phyloP scores from a whole-genome alignment of 2,113 vertebrate species.

The Puma concolor region DNA sequence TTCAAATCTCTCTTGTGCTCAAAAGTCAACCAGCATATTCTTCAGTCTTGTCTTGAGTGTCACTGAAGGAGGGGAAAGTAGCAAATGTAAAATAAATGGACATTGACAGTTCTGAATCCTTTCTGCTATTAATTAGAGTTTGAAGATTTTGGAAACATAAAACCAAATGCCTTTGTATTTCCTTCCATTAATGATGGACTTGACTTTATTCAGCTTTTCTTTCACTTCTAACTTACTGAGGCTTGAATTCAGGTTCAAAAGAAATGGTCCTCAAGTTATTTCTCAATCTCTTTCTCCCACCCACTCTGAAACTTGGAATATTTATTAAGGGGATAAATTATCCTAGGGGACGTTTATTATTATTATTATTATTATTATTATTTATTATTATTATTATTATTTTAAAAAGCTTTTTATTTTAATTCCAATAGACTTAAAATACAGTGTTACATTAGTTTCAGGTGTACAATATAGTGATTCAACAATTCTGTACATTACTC shows the following conservation, averaged over 20 bases:
- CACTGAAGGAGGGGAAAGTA: not conserved
- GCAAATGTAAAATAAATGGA: not conserved
- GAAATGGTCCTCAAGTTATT: not conserved
- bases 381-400: no score
- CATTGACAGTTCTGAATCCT: not conserved
- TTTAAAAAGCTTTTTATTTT: no score
- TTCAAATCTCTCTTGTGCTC: not conserved
- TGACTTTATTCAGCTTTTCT: not conserved
- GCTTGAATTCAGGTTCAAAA: not conserved
- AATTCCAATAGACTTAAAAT: no score
- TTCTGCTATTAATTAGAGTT: not conserved
- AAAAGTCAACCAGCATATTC: not conserved
- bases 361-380: no score
- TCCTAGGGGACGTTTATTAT: not conserved
- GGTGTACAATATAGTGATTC: no score
- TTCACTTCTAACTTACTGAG: not conserved
- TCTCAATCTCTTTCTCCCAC: not conserved
- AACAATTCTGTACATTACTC: no score
- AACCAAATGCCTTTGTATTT: not conserved
- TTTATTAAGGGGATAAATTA: no score
- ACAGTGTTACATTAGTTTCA: no score
- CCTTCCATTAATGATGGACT: not conserved
- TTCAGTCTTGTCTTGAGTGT: not conserved
- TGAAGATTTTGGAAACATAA: not conserved
- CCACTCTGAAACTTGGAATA: not conserved